Evolutionary conservation across 2,888 invertebrate species (phyloP).

Genomic region (Pachydiplax longipennis): DNA sequence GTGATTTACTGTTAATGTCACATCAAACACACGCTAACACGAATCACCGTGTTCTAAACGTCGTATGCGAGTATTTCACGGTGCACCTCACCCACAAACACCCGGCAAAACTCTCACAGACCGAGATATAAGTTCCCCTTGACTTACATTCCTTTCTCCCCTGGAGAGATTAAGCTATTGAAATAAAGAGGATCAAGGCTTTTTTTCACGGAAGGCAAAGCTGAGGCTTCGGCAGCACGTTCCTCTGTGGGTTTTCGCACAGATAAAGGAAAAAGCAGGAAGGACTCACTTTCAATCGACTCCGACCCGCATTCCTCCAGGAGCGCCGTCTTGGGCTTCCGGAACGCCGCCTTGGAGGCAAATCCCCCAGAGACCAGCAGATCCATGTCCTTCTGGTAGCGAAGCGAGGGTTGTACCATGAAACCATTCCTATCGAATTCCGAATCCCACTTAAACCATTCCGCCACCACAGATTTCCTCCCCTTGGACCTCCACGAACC

Average conservation of each 20-base stretch:
- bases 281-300: not conserved
- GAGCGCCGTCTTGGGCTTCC: not conserved
- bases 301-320: not conserved
- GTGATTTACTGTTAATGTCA: too few relatives aligned
- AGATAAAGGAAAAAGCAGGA: not conserved
- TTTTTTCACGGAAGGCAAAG: not conserved
- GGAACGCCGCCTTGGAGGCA: not conserved
- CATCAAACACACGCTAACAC: too few relatives aligned
- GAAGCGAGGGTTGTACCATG: not conserved
- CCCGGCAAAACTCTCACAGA: too few relatives aligned
- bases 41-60: too few relatives aligned
- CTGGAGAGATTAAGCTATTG: not conserved
- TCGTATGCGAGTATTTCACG: too few relatives aligned
- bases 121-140: not conserved
- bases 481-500: not conserved
- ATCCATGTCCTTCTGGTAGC: not conserved
- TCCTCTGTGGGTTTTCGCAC: not conserved
- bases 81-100: too few relatives aligned
- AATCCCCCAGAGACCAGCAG: not conserved
- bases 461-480: not conserved
- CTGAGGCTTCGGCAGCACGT: not conserved
- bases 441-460: not conserved
- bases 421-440: not conserved
- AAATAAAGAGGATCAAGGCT: not conserved
- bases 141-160: not conserved